These are phyloP conservation scores for Brachionichthys hirsutus DNA, from an alignment of 2,113 vertebrate genomes.

Conservation along the genomic window DNA sequence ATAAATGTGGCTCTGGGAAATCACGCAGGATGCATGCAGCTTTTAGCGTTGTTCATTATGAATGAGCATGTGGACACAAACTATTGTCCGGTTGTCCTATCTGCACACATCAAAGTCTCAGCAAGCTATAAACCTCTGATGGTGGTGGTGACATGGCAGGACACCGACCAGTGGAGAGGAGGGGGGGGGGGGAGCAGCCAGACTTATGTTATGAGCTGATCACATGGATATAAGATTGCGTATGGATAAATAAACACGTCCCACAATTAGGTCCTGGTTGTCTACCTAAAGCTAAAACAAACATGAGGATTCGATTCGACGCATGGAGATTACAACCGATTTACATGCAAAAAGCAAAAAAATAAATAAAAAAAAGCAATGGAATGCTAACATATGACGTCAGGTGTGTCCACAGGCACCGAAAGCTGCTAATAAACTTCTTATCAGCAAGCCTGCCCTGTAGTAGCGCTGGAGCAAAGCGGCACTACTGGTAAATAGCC, in stretches of 20 bases:
- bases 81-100: too few species aligned
- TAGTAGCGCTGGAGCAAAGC: slow-evolving; percentile 15
- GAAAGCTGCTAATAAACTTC: slow-evolving; percentile 22
- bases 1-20: too few species aligned
- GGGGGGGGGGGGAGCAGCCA: slow-evolving; percentile 38
- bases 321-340: background rate
- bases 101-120: slow-evolving; percentile 8
- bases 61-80: too few species aligned
- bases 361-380: background rate
- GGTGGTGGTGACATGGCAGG: slow-evolving; percentile 45
- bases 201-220: slow-evolving; percentile 17
- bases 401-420: background rate
- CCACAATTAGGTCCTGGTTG: too few species aligned
- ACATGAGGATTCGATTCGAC: background rate
- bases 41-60: too few species aligned
- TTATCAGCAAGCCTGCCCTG: slow-evolving; percentile 2
- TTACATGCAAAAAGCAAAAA: background rate
- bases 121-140: slow-evolving; percentile 44
- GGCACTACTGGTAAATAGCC: slow-evolving; percentile 58
- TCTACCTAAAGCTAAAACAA: background rate
- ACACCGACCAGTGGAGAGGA: too few species aligned
- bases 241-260: background rate
- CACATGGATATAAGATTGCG: background rate
- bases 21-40: too few species aligned
- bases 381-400: slow-evolving; percentile 22